These are phyloP conservation scores for Dryadula phaetusa DNA, from an alignment of 2,888 invertebrate species.

Conservation along the genomic window DNA sequence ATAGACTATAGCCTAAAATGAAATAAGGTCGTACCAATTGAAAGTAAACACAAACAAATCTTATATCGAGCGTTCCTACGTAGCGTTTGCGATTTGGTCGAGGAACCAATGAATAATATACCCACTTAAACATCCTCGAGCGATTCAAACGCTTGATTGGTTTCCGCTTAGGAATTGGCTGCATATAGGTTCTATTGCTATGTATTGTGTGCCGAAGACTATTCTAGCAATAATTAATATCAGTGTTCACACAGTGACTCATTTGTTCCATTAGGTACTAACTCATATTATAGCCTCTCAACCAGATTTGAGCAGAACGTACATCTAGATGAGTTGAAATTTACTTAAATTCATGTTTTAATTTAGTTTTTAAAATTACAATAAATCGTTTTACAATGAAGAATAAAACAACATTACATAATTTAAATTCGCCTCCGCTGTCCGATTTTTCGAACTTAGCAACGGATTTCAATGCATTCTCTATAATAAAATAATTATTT, in stretches of 20 bases:
- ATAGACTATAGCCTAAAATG: slow-evolving; percentile 14
- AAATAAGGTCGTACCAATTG: slow-evolving; percentile 17
- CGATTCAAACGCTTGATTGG: slow-evolving; percentile 49
- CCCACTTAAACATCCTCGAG: slow-evolving; percentile 52
- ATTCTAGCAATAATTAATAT: slow-evolving; percentile 33
- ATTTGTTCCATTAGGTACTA: slow-evolving; percentile 17
- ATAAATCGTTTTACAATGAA: no score
- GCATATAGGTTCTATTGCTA: slow-evolving; percentile 38
- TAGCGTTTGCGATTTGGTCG: slow-evolving; percentile 57
- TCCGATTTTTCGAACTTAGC: no score
- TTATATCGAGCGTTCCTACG: slow-evolving; percentile 27
- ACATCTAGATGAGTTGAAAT: no score
- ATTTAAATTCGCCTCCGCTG: no score
- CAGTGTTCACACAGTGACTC: slow-evolving; percentile 19
- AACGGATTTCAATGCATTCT: no score
- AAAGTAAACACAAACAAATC: slow-evolving; percentile 36
- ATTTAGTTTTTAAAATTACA: no score
- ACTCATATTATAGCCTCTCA: neutral
- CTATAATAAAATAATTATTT: no score
- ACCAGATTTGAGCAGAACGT: neutral
- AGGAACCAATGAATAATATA: slow-evolving; percentile 66
- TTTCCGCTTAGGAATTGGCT: slow-evolving; percentile 50
- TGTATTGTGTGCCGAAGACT: slow-evolving; percentile 27
- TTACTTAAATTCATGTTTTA: no score
- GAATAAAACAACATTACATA: no score